These are phyloP conservation scores for Caenorhabditis sinica DNA, from an alignment of 2,888 invertebrate species.

Conservation along the genomic window DNA sequence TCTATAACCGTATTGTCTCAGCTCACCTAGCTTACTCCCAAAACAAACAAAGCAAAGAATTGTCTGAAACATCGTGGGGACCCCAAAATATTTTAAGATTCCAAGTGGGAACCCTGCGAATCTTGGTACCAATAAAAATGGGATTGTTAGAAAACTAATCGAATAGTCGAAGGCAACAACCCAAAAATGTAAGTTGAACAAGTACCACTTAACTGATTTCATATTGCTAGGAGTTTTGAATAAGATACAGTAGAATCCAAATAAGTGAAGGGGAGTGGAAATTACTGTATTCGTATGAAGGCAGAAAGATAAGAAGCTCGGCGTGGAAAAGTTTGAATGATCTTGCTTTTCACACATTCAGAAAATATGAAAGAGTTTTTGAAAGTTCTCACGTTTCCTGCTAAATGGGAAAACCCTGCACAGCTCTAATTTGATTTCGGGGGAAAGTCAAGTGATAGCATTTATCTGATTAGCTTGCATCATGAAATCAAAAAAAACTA, in stretches of 20 bases:
- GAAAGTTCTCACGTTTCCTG: too few species aligned
- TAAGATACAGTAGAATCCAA: constrained; percentile 20
- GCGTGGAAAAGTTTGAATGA: too few species aligned
- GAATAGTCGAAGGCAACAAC: neutral
- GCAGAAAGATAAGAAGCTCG: neutral
- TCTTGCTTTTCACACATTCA: too few species aligned
- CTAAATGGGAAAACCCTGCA: too few species aligned
- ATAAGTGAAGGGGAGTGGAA: constrained; percentile 4
- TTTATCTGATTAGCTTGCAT: too few species aligned
- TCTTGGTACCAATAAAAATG: neutral
- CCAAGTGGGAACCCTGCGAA: constrained; percentile 7
- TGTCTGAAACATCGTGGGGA: neutral
- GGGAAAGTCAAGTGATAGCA: too few species aligned
- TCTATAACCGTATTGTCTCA: too few species aligned
- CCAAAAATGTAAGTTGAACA: constrained; percentile 22
- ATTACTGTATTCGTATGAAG: constrained; percentile 6
- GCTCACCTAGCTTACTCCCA: neutral
- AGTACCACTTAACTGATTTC: constrained; percentile 27
- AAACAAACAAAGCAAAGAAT: neutral
- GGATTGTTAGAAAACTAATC: neutral
- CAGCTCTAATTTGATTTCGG: too few species aligned
- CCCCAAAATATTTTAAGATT: neutral
- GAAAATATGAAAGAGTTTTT: too few species aligned
- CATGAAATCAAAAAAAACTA: too few species aligned
- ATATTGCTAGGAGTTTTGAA: constrained; percentile 13